Percentiles rank a stretch among this genome's conserved stretches.
phyloP scores from a whole-genome alignment of 2,888 invertebrate genomes.

The Salpingus planirostris region DNA sequence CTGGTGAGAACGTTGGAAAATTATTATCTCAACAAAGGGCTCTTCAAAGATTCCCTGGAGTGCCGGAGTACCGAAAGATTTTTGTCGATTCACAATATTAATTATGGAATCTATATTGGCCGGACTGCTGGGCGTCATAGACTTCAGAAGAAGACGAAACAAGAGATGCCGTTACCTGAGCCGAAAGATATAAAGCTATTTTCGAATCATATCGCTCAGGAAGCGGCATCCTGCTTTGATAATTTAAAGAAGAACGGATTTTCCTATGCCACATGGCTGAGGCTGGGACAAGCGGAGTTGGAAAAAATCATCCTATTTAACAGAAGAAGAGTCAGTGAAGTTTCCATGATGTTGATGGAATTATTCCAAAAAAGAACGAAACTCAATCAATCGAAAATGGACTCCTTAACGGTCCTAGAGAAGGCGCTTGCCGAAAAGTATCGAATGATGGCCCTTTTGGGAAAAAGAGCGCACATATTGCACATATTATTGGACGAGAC shows the following conservation, averaged over 20 bases:
- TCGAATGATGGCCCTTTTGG: background rate
- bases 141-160: background rate
- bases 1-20: background rate
- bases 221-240: background rate
- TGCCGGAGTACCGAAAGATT: background rate
- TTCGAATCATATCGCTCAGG: background rate
- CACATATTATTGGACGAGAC: background rate
- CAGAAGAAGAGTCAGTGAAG: slow-evolving; percentile 1
- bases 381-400: background rate
- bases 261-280: background rate
- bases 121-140: background rate
- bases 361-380: background rate
- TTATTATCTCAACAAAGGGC: background rate
- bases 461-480: background rate
- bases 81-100: background rate
- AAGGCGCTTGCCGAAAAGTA: slow-evolving; percentile 1
- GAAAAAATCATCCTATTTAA: slow-evolving; percentile 1
- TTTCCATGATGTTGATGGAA: background rate
- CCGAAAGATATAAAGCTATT: slow-evolving; percentile 1
- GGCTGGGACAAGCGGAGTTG: slow-evolving; percentile 1
- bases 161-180: background rate
- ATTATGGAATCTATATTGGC: slow-evolving; percentile 1
- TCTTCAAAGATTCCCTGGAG: background rate
- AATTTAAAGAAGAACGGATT: background rate
- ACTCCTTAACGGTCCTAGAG: background rate